phyloP scores from a whole-genome alignment of 2,888 invertebrate species.

The Clistopyga incitator region DNA sequence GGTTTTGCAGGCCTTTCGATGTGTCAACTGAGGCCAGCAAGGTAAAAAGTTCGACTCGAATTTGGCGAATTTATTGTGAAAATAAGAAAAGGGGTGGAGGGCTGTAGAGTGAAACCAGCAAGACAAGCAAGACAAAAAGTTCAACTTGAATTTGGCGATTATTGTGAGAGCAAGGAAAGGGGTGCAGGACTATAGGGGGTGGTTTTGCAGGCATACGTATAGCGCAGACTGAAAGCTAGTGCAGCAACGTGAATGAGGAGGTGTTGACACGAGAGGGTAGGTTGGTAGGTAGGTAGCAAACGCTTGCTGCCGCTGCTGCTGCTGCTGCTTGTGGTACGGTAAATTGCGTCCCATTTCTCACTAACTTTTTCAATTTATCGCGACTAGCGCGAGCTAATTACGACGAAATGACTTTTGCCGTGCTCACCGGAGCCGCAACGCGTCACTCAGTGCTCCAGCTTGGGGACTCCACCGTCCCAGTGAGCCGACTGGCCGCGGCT shows the following conservation, averaged over 20 bases:
- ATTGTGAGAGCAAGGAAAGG: not conserved
- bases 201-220: too few relatives aligned
- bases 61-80: too few relatives aligned
- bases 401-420: constrained; percentile 80
- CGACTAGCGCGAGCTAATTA: constrained; percentile 81
- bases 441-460: constrained; percentile 58
- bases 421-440: constrained; percentile 64
- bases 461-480: not conserved
- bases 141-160: constrained; percentile 32
- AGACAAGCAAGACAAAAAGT: constrained; percentile 16
- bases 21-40: too few relatives aligned
- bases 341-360: constrained; percentile 82
- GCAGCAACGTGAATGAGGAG: constrained; percentile 12
- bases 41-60: too few relatives aligned
- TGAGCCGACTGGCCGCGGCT: constrained; percentile 27
- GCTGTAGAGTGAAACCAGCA: not conserved
- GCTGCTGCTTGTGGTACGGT: constrained; percentile 69
- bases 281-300: not conserved
- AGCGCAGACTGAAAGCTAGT: too few relatives aligned
- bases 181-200: constrained; percentile 27
- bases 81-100: too few relatives aligned
- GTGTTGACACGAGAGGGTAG: constrained; percentile 40
- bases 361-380: constrained; percentile 83
- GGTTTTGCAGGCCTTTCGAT: too few relatives aligned
- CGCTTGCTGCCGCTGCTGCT: constrained; percentile 64